phyloP scores from a whole-genome alignment of 2,113 vertebrate species.

The Phoxinus phoxinus region DNA sequence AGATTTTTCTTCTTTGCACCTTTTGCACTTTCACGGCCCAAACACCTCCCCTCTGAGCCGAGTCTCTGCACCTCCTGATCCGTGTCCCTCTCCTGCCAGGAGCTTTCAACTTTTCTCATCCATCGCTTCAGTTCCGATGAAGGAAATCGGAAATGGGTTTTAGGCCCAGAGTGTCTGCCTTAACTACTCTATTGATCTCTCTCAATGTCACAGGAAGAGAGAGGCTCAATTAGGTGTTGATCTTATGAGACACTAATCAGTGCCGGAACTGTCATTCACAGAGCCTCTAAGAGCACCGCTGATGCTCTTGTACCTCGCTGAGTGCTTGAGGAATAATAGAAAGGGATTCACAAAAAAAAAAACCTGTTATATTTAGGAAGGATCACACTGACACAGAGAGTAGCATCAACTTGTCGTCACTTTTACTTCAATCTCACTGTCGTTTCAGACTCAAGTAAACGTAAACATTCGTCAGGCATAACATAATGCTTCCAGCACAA shows the following conservation, averaged over 20 bases:
- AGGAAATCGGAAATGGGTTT: slow-evolving; percentile 39
- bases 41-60: slow-evolving; percentile 17
- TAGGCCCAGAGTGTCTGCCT: slow-evolving; percentile 31
- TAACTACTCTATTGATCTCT: slow-evolving; percentile 51
- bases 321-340: background rate
- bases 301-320: background rate
- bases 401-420: no score
- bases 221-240: slow-evolving; percentile 38
- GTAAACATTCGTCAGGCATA: no score
- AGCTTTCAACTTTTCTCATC: slow-evolving; percentile 20
- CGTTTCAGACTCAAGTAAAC: no score
- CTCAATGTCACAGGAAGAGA: slow-evolving; percentile 43
- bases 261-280: slow-evolving; percentile 38
- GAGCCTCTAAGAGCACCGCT: background rate
- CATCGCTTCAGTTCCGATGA: background rate
- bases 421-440: no score
- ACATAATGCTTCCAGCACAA: no score
- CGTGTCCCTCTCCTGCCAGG: background rate
- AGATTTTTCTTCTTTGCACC: background rate
- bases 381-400: no score
- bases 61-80: slow-evolving; percentile 21
- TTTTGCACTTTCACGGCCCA: background rate
- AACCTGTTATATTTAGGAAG: no score
- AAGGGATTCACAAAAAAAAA: background rate
- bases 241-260: slow-evolving; percentile 46